phyloP scores from a whole-genome alignment of 2,888 invertebrate genomes.

The Argyresthia goedartella region DNA sequence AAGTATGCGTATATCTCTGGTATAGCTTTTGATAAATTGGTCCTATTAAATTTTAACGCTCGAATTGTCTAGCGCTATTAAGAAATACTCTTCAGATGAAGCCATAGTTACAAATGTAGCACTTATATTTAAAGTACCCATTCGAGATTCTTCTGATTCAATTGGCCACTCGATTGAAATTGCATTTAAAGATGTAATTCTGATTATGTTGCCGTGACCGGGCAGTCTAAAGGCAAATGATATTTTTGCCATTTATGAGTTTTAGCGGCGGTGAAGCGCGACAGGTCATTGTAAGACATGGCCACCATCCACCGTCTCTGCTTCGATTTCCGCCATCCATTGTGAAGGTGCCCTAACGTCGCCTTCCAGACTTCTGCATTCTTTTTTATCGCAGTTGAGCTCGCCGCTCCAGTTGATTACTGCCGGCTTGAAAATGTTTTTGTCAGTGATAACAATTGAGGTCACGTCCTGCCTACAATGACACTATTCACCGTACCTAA shows the following conservation, averaged over 20 bases:
- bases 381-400: slow-evolving; percentile 29
- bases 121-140: too few species aligned
- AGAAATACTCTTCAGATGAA: not conserved
- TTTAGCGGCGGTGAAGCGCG: slow-evolving; percentile 37
- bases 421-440: slow-evolving; percentile 13
- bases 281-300: slow-evolving; percentile 36
- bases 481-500: not conserved
- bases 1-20: not conserved
- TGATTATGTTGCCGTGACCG: too few species aligned
- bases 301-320: slow-evolving; percentile 20
- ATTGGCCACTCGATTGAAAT: too few species aligned
- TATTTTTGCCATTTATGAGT: slow-evolving; percentile 37
- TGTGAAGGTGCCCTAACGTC: slow-evolving; percentile 37
- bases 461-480: not conserved
- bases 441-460: not conserved
- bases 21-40: not conserved
- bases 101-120: too few species aligned
- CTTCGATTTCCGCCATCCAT: slow-evolving; percentile 26
- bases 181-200: too few species aligned
- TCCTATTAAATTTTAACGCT: not conserved
- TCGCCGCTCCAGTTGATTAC: slow-evolving; percentile 18
- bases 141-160: too few species aligned
- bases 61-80: not conserved
- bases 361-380: slow-evolving; percentile 19
- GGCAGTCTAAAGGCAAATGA: slow-evolving; percentile 35